These are phyloP conservation scores for Aphaenogaster ashmeadi DNA, from an alignment of 1,140 invertebrate species.

Conservation along the genomic window DNA sequence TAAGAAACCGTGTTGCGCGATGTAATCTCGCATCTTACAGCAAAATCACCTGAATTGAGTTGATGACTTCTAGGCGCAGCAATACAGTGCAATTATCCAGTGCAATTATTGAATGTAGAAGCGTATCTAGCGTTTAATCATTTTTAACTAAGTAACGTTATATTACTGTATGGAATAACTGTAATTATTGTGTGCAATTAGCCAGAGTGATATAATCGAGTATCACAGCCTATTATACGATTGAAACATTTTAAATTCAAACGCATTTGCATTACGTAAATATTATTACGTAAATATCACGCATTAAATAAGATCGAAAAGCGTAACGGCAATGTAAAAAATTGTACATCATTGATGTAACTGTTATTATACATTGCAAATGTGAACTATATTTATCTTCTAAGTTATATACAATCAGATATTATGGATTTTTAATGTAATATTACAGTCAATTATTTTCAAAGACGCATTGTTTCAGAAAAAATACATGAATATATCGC, in stretches of 20 bases:
- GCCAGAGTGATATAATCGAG: background rate
- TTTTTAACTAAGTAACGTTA: slow-evolving; percentile 48
- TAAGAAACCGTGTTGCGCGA: background rate
- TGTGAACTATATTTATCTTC: background rate
- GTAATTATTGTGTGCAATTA: slow-evolving; percentile 43
- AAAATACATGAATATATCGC: background rate
- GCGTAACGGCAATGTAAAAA: background rate
- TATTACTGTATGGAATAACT: slow-evolving; percentile 23
- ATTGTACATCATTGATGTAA: background rate
- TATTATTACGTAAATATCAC: background rate
- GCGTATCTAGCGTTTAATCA: background rate
- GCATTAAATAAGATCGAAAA: background rate
- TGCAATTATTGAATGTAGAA: slow-evolving; percentile 13
- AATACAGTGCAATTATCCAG: too few species aligned
- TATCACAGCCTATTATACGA: background rate
- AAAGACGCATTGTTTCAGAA: background rate
- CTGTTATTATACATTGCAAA: background rate
- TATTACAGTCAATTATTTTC: background rate
- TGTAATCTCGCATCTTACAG: background rate
- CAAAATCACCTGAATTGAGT: slow-evolving; percentile 2
- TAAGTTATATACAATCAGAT: background rate
- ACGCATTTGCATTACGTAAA: background rate
- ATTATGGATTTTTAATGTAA: background rate
- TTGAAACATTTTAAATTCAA: slow-evolving; percentile 13
- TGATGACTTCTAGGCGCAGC: background rate